Evolutionary conservation across 2,888 invertebrate species (phyloP), one percentile per base, ranked within the genome.

Genomic region (Pollenia griseotomentosa): DNA sequence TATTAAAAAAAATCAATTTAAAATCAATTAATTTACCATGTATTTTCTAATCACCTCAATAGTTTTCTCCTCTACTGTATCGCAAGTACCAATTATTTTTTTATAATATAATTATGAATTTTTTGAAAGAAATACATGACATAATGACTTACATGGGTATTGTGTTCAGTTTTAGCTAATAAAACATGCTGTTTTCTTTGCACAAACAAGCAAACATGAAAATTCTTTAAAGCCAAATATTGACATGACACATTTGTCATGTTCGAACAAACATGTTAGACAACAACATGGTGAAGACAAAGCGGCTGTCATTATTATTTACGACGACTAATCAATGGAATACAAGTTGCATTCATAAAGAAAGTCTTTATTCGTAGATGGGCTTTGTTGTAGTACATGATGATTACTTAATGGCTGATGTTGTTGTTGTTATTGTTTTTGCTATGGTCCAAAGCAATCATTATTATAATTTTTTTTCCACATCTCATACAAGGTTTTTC

Each of bases 181-280:
- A 71, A 63, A 63, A 80, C 61, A 53, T 63, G 6, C 33, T 33
- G 61, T 53, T 80, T 70, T 48, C n/a, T 55, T 44, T 19, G 9
- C 46, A 14, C 14, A 53, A 51, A 19, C 1, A 61, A 40, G 23
- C 63, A 61, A 70, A 9, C 9, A 66, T 0, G 23, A 70, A 55
- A 19, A 53, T 79, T 71, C 53, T 71, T 55, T 53, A 3, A 46
- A 53, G 53, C 40, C 16, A 71, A 80, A 70, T 61, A 70, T 61
- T 70, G 61, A 44, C 59, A 40, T 71, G 80, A 63, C 63, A 80
- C 7, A 71, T 53, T 55, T 73, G 63, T 73, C 63, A 81, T 73
- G 63, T 81, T 33, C 80, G 55, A 81, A 63, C 71, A 53, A 71
- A 80, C 71, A 71, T 80, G 33, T 44, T 11, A 44, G 53, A 61